phyloP scores from a whole-genome alignment of 2,888 invertebrate species.

The Branchipolynoe longqiensis region DNA sequence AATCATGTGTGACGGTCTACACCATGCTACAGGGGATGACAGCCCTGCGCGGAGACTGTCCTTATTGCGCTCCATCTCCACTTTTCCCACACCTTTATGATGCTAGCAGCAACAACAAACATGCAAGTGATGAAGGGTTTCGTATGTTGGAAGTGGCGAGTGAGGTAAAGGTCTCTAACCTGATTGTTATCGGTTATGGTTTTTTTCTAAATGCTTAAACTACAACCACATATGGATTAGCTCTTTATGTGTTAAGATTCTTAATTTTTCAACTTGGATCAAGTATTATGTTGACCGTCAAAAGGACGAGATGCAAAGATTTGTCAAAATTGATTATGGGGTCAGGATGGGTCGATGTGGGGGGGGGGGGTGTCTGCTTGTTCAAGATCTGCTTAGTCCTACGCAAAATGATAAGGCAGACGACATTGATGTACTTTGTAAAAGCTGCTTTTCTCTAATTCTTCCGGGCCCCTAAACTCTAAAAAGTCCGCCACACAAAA shows the following conservation, averaged over 20 bases:
- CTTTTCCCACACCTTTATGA: no score
- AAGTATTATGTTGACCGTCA: neutral
- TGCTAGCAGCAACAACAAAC: no score
- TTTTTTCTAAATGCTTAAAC: neutral
- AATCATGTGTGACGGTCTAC: no score
- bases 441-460: neutral
- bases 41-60: no score
- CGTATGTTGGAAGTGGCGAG: no score
- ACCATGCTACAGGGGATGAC: no score
- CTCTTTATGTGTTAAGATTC: neutral
- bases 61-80: no score
- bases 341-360: neutral
- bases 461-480: neutral
- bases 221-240: neutral
- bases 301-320: neutral
- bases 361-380: neutral
- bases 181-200: no score
- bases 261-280: neutral
- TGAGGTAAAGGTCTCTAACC: no score
- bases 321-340: conserved; percentile 32
- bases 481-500: neutral
- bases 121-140: no score
- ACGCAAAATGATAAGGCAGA: conserved; percentile 1
- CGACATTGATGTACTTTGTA: neutral
- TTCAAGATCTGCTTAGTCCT: conserved; percentile 16